phyloP scores from a whole-genome alignment of 1,140 invertebrate species.

The Prorops nasuta region DNA sequence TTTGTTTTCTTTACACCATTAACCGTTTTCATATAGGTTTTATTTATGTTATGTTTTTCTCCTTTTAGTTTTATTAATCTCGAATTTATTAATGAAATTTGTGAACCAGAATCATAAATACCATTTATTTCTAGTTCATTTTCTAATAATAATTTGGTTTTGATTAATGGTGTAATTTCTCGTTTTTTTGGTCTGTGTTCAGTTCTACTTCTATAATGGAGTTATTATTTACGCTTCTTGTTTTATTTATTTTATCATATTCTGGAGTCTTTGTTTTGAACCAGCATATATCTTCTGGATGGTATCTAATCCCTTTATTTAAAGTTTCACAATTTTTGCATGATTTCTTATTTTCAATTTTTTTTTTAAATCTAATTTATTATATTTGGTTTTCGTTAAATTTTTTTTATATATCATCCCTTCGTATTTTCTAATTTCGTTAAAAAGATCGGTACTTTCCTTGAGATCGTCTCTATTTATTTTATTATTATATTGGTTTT shows the following conservation, averaged over 20 bases:
- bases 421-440: constrained; percentile 7
- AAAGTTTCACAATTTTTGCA: neutral
- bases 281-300: neutral
- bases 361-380: neutral
- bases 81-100: constrained; percentile 7
- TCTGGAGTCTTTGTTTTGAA: neutral
- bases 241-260: neutral
- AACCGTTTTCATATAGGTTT: constrained; percentile 15
- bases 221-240: neutral
- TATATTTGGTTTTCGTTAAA: neutral
- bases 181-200: constrained; percentile 13
- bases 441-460: neutral
- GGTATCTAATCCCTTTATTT: neutral
- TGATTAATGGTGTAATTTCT: constrained; percentile 15
- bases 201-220: constrained; percentile 3
- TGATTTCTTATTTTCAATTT: neutral
- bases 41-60: constrained; percentile 6
- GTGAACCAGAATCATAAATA: constrained; percentile 15
- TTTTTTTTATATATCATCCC: constrained; percentile 1
- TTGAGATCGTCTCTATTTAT: neutral
- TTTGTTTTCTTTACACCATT: constrained; percentile 15
- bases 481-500: constrained; percentile 5
- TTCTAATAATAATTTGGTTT: neutral
- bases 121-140: constrained; percentile 7
- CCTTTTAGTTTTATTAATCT: constrained; percentile 7